Percentiles rank a stretch among this genome's conserved stretches.
Evolutionary conservation across 2,797 vertebrate genomes (phyloP).

Genomic region (Gambusia yucatana): DNA sequence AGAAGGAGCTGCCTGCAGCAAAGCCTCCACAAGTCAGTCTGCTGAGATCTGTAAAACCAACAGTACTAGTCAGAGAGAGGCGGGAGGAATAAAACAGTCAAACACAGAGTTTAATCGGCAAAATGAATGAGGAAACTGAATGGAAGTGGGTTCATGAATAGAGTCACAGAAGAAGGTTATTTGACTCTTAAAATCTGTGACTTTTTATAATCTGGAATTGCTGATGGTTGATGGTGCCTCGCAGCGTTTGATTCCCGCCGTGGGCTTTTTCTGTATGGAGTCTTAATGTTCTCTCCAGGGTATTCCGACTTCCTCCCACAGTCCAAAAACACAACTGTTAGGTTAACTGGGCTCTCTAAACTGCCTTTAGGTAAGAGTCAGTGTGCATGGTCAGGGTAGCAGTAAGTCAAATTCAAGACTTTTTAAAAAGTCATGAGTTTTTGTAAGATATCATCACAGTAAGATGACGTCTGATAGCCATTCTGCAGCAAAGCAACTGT

Average conservation of each 20-base stretch:
- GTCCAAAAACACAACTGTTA: background rate
- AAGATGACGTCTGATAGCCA: no score
- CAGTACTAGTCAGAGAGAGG: slow-evolving; percentile 50
- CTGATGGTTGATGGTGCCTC: background rate
- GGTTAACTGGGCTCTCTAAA: background rate
- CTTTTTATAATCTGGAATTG: slow-evolving; percentile 7
- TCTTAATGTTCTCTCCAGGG: background rate
- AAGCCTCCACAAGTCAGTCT: slow-evolving; percentile 68
- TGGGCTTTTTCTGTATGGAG: background rate
- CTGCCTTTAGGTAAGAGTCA: background rate
- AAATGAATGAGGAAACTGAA: slow-evolving; percentile 31
- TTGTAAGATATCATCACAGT: no score
- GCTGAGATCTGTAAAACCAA: slow-evolving; percentile 74
- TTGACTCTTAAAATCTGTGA: slow-evolving; percentile 1
- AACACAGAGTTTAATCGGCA: slow-evolving; percentile 17
- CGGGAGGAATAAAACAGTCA: slow-evolving; percentile 25
- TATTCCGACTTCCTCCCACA: background rate
- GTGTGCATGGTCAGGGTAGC: background rate
- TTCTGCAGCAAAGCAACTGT: no score
- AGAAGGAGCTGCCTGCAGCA: slow-evolving; percentile 73
- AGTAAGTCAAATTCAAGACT: no score
- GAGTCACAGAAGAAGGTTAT: slow-evolving; percentile 5
- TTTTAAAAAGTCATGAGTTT: no score
- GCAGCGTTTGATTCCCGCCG: background rate
- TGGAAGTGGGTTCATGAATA: slow-evolving; percentile 2